Conservation (phyloP, 1,140 invertebrate species). For the Brevipalpus yothersi region DNA sequence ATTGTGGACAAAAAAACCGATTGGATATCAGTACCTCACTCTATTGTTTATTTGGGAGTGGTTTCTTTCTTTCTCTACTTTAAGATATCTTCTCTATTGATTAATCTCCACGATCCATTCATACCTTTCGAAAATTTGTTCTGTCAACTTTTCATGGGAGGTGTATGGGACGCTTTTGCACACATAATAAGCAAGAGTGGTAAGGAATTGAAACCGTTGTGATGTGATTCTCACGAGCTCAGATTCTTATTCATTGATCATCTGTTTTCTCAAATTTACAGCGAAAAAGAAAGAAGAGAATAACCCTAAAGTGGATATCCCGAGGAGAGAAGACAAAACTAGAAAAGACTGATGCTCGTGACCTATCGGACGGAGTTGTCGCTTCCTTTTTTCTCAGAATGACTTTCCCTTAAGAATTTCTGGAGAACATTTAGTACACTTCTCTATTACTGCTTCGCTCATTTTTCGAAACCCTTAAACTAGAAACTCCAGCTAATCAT, state of each 20-base stretch:
- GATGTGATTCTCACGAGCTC: too few species aligned
- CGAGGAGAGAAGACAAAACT: neutral
- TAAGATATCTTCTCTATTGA: slow-evolving; percentile 79
- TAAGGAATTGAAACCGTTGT: slow-evolving; percentile 19
- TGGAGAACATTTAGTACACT: too few species aligned
- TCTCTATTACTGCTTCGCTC: too few species aligned
- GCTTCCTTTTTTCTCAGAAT: too few species aligned
- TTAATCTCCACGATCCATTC: slow-evolving; percentile 95
- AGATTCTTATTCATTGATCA: neutral
- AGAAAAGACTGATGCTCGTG: neutral
- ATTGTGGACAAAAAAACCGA: slow-evolving; percentile 89
- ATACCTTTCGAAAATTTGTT: slow-evolving; percentile 93
- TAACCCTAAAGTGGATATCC: slow-evolving; percentile 1
- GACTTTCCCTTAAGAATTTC: too few species aligned
- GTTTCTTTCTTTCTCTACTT: slow-evolving; percentile 99
- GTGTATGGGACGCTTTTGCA: slow-evolving; percentile 67
- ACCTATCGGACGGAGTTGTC: neutral
- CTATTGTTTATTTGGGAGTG: slow-evolving; percentile 87
- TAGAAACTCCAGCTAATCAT: too few species aligned
- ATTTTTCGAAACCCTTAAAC: too few species aligned
- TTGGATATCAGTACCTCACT: slow-evolving; percentile 81
- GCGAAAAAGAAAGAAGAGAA: slow-evolving; percentile 1
- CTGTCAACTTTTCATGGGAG: slow-evolving; percentile 88
- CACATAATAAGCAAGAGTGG: slow-evolving; percentile 20
- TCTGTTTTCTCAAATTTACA: neutral